phyloP scores from a whole-genome alignment of 2,797 vertebrate species.

The Acropternis orthonyx region DNA sequence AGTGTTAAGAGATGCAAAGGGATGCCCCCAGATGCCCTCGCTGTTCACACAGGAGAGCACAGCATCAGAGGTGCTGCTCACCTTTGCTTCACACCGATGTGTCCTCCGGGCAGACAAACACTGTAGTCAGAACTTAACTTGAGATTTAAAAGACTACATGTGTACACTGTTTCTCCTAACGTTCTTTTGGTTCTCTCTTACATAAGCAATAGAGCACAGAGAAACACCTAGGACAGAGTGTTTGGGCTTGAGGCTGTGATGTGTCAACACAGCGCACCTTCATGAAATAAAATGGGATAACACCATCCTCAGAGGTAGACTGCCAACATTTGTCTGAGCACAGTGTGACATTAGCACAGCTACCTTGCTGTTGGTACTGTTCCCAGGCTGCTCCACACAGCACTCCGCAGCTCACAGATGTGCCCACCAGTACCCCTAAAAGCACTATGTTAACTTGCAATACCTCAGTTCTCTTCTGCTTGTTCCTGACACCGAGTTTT shows the following conservation, averaged over 20 bases:
- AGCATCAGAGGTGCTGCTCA: neutral
- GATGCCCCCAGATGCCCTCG: neutral
- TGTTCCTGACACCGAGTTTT: neutral
- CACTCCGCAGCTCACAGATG: neutral
- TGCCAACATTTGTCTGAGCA: neutral
- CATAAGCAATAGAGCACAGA: neutral
- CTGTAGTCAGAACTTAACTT: neutral
- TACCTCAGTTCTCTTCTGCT: neutral
- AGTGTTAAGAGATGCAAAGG: neutral
- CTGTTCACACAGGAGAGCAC: neutral
- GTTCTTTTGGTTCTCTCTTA: neutral
- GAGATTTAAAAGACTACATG: neutral
- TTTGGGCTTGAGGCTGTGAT: neutral
- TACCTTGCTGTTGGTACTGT: neutral
- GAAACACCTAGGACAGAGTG: neutral
- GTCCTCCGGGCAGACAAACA: neutral
- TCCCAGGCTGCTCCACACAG: rapidly evolving
- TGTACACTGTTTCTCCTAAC: neutral
- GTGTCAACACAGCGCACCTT: neutral
- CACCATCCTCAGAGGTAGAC: neutral
- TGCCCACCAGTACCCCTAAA: neutral
- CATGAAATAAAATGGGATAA: neutral
- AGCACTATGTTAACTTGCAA: rapidly evolving
- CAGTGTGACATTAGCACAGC: neutral
- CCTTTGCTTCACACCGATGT: neutral